Evolutionary conservation across 2,797 vertebrate species (phyloP).

Genomic region (Phalanger gymnotis): DNA sequence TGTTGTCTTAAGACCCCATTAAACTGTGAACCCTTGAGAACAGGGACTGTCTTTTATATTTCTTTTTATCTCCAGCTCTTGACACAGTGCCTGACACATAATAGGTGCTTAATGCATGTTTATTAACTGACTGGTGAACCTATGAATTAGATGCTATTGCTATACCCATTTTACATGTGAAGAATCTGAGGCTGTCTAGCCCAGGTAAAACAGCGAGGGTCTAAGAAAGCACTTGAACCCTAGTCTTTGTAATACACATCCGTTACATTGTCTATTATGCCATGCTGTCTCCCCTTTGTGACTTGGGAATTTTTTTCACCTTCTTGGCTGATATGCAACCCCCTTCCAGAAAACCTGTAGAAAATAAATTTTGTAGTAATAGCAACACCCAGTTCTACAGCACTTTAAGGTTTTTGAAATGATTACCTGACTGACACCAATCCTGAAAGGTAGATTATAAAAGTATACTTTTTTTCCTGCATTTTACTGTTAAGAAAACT

Average conservation of each 20-base stretch:
- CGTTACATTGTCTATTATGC: neutral
- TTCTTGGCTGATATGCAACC: neutral
- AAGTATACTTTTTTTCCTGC: neutral
- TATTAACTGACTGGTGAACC: neutral
- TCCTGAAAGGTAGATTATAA: neutral
- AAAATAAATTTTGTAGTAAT: neutral
- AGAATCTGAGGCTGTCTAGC: neutral
- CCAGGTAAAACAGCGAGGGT: neutral
- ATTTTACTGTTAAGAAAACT: neutral
- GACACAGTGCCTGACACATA: neutral
- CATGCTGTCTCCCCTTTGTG: neutral
- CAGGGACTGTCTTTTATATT: neutral
- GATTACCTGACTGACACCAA: neutral
- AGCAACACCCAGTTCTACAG: neutral
- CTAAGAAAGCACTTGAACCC: neutral
- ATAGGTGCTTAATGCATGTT: neutral
- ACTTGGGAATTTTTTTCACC: neutral
- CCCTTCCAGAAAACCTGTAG: neutral
- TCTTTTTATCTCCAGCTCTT: neutral
- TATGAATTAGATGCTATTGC: neutral
- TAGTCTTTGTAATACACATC: neutral
- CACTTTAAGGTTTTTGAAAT: neutral
- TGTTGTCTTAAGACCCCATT: neutral
- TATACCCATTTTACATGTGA: neutral
- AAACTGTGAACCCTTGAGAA: neutral